Conservation (phyloP, 2,888 invertebrate genomes). For the Eremobia ochroleuca region DNA sequence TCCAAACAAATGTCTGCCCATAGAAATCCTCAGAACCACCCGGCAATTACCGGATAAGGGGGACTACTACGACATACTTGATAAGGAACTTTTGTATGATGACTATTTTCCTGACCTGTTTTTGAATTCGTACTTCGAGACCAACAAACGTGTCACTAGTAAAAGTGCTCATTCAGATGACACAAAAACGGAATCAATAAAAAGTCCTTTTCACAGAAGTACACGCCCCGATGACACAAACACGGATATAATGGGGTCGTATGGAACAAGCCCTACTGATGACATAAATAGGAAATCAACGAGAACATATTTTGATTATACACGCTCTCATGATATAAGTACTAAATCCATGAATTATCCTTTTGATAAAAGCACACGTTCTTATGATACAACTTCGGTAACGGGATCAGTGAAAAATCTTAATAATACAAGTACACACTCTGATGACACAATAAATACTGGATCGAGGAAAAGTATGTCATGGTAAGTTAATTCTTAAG, state of each 20-base stretch:
- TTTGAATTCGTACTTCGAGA: background rate
- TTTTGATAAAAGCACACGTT: background rate
- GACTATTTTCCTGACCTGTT: background rate
- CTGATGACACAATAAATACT: background rate
- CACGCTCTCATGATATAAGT: background rate
- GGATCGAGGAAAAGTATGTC: background rate
- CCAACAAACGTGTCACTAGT: background rate
- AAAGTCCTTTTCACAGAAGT: background rate
- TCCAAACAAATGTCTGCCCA: conserved; percentile 32
- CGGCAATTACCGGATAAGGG: no score
- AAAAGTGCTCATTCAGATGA: conserved; percentile 5
- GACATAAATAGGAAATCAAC: background rate
- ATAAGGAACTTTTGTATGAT: background rate
- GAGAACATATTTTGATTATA: background rate
- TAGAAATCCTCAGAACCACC: background rate
- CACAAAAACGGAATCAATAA: conserved; percentile 6
- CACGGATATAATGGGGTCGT: background rate
- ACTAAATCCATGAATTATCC: background rate
- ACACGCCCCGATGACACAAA: background rate
- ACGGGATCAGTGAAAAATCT: background rate
- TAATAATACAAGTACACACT: background rate
- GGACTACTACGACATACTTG: background rate
- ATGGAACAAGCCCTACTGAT: conserved; percentile 8
- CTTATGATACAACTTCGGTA: background rate
- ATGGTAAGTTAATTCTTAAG: conserved; percentile 34